Evolutionary conservation across 2,113 vertebrate genomes (phyloP).

Genomic region (Ploceus nigricollis): DNA sequence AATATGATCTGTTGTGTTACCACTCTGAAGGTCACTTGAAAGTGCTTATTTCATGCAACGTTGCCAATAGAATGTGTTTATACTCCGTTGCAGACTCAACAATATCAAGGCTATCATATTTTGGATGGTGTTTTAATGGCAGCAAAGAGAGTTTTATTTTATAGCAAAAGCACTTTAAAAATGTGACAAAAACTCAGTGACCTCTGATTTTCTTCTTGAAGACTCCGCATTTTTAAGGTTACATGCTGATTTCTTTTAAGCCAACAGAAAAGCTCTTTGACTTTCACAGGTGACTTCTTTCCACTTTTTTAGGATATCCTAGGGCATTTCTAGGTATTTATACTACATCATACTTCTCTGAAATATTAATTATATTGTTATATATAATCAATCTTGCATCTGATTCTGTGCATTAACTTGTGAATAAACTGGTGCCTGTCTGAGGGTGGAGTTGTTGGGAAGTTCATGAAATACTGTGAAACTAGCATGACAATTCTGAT

Average conservation of each 20-base stretch:
- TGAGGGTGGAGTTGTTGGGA: background rate
- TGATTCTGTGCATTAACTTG: background rate
- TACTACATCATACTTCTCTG: background rate
- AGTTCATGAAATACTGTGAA: background rate
- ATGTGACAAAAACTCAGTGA: background rate
- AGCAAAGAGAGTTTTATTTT: constrained; percentile 9
- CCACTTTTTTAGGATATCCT: background rate
- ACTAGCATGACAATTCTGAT: background rate
- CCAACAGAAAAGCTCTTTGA: background rate
- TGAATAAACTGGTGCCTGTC: background rate
- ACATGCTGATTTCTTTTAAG: background rate
- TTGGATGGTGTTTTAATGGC: constrained; percentile 43
- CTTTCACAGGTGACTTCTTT: background rate
- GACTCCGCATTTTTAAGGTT: background rate
- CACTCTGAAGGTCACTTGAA: constrained; percentile 64
- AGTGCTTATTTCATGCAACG: constrained; percentile 9
- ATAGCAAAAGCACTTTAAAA: background rate
- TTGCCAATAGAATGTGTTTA: constrained; percentile 60
- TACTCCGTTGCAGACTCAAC: constrained; percentile 55
- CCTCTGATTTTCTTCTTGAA: background rate
- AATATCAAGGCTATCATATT: constrained; percentile 64
- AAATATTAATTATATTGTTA: background rate
- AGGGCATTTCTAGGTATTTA: background rate
- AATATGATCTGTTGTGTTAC: constrained; percentile 48
- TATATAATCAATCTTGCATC: background rate